Evolutionary conservation across 2,888 invertebrate genomes (phyloP).

Genomic region (Ceraclea dissimilis): DNA sequence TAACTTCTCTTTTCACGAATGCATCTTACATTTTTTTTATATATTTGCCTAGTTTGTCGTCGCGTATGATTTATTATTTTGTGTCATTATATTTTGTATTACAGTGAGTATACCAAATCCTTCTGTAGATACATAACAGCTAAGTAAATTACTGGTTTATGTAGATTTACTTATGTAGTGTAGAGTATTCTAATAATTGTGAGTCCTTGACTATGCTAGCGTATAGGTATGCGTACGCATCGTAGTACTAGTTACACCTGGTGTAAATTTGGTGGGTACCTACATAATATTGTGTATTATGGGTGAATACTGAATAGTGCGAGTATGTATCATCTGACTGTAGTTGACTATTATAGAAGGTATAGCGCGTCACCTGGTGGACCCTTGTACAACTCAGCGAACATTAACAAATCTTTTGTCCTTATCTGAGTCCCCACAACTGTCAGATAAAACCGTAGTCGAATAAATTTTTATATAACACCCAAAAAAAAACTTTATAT

Average conservation of each 20-base stretch:
- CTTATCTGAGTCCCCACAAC: slow-evolving; percentile 11
- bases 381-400: slow-evolving; percentile 17
- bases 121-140: too few species aligned
- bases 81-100: too few species aligned
- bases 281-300: background rate
- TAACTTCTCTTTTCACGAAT: too few species aligned
- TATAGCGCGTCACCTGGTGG: slow-evolving; percentile 22
- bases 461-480: slow-evolving; percentile 22
- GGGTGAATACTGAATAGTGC: too few species aligned
- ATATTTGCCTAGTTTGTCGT: too few species aligned
- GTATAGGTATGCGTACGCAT: background rate
- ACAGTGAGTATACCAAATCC: too few species aligned
- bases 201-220: too few species aligned
- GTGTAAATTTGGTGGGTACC: background rate
- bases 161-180: too few species aligned
- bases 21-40: too few species aligned
- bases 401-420: slow-evolving; percentile 24
- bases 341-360: slow-evolving; percentile 1
- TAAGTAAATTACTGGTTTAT: too few species aligned
- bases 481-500: slow-evolving; percentile 18
- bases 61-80: too few species aligned
- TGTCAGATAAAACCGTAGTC: slow-evolving; percentile 19
- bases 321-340: background rate
- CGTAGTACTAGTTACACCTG: background rate
- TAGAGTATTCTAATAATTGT: too few species aligned